phyloP scores from a whole-genome alignment of 2,797 vertebrate genomes.

The Choloepus didactylus region DNA sequence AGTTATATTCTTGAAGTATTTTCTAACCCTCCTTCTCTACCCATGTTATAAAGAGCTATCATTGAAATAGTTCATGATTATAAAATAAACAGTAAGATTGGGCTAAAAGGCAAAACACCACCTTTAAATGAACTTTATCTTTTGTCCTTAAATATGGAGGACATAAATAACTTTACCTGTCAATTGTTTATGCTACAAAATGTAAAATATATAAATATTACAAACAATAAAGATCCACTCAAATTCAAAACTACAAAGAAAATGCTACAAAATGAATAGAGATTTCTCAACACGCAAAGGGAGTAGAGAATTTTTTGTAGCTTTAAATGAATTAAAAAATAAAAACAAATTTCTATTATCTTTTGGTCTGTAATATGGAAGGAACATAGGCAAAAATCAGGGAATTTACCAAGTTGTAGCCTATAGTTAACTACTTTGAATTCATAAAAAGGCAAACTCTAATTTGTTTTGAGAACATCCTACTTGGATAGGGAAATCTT shows the following conservation, averaged over 20 bases:
- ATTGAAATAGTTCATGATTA: background rate
- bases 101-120: constrained; percentile 28
- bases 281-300: background rate
- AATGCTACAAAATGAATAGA: background rate
- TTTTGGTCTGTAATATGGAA: background rate
- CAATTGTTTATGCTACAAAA: background rate
- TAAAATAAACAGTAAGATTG: background rate
- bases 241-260: constrained; percentile 38
- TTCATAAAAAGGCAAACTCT: background rate
- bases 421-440: background rate
- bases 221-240: background rate
- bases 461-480: background rate
- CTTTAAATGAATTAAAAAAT: constrained; percentile 31
- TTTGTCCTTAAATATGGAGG: constrained; percentile 8
- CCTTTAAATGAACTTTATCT: constrained; percentile 31
- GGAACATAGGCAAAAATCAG: background rate
- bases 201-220: background rate
- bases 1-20: constrained; percentile 49
- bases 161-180: background rate
- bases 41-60: constrained; percentile 19
- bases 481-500: background rate
- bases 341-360: background rate
- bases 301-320: background rate
- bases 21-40: background rate
- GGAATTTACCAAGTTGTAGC: background rate